These are phyloP conservation scores for Agrochola macilenta DNA, from an alignment of 2,888 invertebrate species.

Conservation along the genomic window DNA sequence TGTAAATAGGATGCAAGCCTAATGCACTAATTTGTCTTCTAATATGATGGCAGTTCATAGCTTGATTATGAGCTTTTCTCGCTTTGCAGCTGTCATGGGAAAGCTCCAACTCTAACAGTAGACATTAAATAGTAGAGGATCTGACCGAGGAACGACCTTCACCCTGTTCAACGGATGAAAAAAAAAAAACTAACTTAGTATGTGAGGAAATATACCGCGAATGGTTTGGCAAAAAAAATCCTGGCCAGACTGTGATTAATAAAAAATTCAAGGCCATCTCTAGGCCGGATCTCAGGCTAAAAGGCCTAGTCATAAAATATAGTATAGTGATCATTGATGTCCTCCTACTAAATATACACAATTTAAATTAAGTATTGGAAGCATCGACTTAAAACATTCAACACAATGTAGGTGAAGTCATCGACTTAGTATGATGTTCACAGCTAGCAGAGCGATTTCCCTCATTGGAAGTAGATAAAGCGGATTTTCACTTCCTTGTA, in stretches of 20 bases:
- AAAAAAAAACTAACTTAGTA: too few species aligned
- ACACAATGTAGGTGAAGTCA: neutral
- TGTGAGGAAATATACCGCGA: too few species aligned
- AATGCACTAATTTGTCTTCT: neutral
- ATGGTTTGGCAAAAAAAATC: too few species aligned
- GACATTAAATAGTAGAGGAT: neutral
- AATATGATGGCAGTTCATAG: neutral
- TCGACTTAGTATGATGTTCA: neutral
- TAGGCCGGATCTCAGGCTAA: too few species aligned
- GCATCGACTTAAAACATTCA: neutral
- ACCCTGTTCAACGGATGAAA: too few species aligned
- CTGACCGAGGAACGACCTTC: too few species aligned
- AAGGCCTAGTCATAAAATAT: neutral
- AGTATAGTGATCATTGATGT: neutral
- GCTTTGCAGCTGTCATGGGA: neutral
- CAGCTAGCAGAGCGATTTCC: constrained; percentile 39
- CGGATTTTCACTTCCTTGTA: constrained; percentile 43
- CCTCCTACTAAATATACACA: neutral
- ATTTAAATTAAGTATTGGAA: neutral
- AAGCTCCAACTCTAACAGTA: neutral
- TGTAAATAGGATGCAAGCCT: too few species aligned
- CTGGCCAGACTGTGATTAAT: too few species aligned
- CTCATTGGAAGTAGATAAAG: constrained; percentile 6
- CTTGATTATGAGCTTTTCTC: neutral
- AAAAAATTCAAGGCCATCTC: too few species aligned